phyloP scores from a whole-genome alignment of 2,113 vertebrate genomes.

The Harpagus bidentatus region DNA sequence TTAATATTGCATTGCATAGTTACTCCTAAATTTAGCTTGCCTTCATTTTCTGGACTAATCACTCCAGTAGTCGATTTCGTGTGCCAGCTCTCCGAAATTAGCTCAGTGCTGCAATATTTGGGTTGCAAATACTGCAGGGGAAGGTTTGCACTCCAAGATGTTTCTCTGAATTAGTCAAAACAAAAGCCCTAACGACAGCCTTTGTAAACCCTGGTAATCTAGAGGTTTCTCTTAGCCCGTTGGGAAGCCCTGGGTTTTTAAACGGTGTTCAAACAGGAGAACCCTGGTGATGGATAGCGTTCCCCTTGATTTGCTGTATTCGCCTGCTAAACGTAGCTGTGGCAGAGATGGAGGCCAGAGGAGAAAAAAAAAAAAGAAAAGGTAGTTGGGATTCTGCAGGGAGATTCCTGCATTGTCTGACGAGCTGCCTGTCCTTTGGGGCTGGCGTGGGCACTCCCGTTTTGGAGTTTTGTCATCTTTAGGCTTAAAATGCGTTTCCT shows the following conservation, averaged over 20 bases:
- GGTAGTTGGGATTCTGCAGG: constrained; percentile 2
- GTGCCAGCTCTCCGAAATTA: constrained; percentile 18
- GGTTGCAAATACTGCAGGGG: constrained; percentile 55
- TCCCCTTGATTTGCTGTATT: neutral
- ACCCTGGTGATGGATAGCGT: neutral
- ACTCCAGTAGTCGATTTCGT: neutral
- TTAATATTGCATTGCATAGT: neutral
- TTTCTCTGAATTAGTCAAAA: neutral
- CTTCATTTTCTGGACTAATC: neutral
- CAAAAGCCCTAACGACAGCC: neutral
- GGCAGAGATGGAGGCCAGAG: constrained; percentile 16
- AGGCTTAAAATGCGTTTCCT: neutral
- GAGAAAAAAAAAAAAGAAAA: neutral
- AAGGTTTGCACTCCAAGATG: neutral
- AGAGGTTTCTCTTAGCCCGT: neutral
- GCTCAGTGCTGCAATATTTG: constrained; percentile 63
- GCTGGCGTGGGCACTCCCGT: neutral
- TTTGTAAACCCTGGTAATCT: neutral
- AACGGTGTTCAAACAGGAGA: neutral
- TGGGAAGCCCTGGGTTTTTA: neutral
- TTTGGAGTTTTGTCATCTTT: neutral
- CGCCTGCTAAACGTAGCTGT: neutral
- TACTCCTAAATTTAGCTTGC: constrained; percentile 28
- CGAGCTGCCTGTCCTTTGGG: neutral
- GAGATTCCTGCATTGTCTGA: constrained; percentile 22